A percentile compares a stretch with the other conserved stretches of the same genome.
phyloP scores from a whole-genome alignment of 1,140 invertebrate genomes.

The Calycopis cecrops region DNA sequence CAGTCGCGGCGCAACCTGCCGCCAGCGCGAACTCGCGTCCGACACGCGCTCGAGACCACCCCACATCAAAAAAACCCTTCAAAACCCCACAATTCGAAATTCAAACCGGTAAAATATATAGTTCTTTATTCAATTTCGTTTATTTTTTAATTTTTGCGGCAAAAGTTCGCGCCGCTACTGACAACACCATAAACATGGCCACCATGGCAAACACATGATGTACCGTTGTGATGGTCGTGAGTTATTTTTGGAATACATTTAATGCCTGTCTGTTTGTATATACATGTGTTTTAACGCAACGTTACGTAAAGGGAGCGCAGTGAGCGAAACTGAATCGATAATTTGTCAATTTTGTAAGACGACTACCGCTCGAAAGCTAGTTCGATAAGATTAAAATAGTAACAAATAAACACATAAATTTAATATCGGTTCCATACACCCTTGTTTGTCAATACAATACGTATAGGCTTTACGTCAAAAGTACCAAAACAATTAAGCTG shows the following conservation, averaged over 20 bases:
- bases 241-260: conserved; percentile 39
- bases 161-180: conserved; percentile 36
- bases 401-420: too few species aligned
- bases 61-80: background rate
- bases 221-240: conserved; percentile 30
- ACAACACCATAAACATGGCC: conserved; percentile 49
- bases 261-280: conserved; percentile 30
- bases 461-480: too few species aligned
- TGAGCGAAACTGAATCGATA: conserved; percentile 55
- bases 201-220: conserved; percentile 59
- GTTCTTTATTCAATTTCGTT: background rate
- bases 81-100: conserved; percentile 1
- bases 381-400: too few species aligned
- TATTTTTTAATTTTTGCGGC: background rate
- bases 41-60: conserved; percentile 45
- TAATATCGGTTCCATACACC: too few species aligned
- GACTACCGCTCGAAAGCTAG: too few species aligned
- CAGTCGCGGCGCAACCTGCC: conserved; percentile 60
- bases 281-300: conserved; percentile 26
- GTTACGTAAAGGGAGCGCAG: conserved; percentile 55
- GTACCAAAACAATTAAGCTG: too few species aligned
- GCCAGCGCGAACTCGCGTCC: conserved; percentile 45
- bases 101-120: conserved; percentile 2
- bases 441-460: too few species aligned
- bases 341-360: conserved; percentile 33